Base-by-base conservation (phyloP, 2,797 vertebrate genomes). In the Petrocephalus schoutedeni region DNA sequence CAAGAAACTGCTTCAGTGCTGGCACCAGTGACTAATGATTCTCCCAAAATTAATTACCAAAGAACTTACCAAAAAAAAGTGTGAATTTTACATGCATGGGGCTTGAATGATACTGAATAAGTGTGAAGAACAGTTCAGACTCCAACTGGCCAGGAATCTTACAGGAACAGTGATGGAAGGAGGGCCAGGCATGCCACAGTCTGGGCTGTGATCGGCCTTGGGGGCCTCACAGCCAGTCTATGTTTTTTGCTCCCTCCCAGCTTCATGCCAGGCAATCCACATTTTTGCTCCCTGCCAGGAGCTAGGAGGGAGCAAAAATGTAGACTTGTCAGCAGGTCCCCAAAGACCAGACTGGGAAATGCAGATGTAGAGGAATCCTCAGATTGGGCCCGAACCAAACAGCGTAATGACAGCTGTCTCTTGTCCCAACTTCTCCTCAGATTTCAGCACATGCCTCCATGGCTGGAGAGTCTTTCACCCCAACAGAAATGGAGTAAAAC, bases 401-500 rank as follows among this genome's bases (percentile, higher is more conserved):
- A 14, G 5, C 7, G 28, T 32, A 36, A 19, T 84, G 21, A 5
- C 23, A 32, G 21, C 49, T n/a, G 1, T 8, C 83, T 57, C 51
- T 19, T 8, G 53, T 51, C 9, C 1, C 21, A 28, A 71, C 67
- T 87, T 86, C 41, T 89, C 32, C 77, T 95, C 92, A 95, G 89
- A 94, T 92, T 90, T 95, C 94, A 0, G 89, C 90, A 0, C 92
- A 90, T 91, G 91, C 88, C 49, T 94, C 93, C 88, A 92, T 93
- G 89, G 91, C 89, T 86, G 91, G 6, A 19, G 58, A 59, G 23
- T 93, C 90, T 90, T 94, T 94, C 49, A 95, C 56, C 0, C 93
- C 89, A 80, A 92, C 92, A 3, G 94, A 91, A 90, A 95, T 93
- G 54, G 93, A 90, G 89, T 94, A 94, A 67, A 95, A 93, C 91